Conservation (phyloP, 2,797 vertebrate species). For the Platalea minor region DNA sequence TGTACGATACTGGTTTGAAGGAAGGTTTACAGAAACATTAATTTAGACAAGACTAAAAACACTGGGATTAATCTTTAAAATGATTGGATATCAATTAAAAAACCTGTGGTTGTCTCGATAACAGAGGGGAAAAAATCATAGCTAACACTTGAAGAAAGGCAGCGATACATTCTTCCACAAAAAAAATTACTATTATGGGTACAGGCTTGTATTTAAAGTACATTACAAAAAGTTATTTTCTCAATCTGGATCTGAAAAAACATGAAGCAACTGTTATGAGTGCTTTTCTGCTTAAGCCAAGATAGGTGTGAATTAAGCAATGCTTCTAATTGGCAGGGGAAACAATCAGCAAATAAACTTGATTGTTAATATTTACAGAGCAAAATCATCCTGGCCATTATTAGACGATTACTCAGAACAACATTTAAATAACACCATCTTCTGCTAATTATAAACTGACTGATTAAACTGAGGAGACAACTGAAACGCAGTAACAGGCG, state of each 20-base stretch:
- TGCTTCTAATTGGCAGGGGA: background rate
- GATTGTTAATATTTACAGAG: constrained; percentile 27
- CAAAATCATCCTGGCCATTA: constrained; percentile 24
- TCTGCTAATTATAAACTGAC: background rate
- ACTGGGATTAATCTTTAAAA: background rate
- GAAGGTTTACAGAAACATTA: background rate
- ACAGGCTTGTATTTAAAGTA: background rate
- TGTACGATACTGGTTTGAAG: background rate
- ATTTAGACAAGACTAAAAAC: background rate
- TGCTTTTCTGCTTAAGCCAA: background rate
- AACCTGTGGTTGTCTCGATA: background rate
- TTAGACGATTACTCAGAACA: constrained; percentile 13
- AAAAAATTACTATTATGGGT: background rate
- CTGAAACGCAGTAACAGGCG: rapidly evolving
- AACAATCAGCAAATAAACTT: constrained; percentile 27
- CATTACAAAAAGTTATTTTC: background rate
- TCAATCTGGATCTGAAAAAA: background rate
- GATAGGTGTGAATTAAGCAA: background rate
- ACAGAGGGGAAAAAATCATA: background rate
- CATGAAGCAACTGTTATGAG: background rate
- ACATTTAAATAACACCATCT: background rate
- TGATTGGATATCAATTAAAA: background rate
- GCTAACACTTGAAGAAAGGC: background rate
- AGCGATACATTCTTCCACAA: background rate
- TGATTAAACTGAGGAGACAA: background rate